These are phyloP conservation scores for Morpho deidamia DNA, from an alignment of 2,888 invertebrate species.

Conservation along the genomic window DNA sequence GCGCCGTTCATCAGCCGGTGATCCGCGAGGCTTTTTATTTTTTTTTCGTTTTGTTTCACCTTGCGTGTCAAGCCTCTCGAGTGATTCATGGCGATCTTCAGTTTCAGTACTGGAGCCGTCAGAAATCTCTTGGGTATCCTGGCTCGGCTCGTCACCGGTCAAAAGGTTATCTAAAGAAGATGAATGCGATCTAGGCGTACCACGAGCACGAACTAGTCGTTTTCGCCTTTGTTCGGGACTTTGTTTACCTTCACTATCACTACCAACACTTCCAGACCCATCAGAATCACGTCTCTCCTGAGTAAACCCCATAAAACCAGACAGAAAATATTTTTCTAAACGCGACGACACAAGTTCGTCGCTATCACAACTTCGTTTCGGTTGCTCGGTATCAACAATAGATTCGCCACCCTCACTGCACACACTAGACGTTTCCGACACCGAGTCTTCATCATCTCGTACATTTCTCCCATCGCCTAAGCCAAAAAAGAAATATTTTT, in stretches of 20 bases:
- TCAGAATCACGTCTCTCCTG: constrained; percentile 87
- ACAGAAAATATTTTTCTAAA: constrained; percentile 92
- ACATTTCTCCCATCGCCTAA: constrained; percentile 84
- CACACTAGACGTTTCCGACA: constrained; percentile 91
- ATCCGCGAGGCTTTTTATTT: constrained; percentile 82
- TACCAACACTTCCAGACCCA: constrained; percentile 92
- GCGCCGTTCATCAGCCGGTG: constrained; percentile 80
- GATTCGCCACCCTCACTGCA: constrained; percentile 91
- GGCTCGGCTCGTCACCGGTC: constrained; percentile 78
- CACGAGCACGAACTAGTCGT: constrained; percentile 87
- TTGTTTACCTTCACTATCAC: constrained; percentile 92
- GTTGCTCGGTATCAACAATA: constrained; percentile 78
- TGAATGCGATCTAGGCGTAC: constrained; percentile 89
- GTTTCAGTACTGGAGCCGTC: constrained; percentile 89
- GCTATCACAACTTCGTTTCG: constrained; percentile 78
- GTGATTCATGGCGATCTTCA: constrained; percentile 81
- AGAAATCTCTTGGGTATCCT: constrained; percentile 78
- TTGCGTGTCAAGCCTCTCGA: constrained; percentile 85
- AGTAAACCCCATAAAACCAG: constrained; percentile 90
- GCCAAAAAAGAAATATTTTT: constrained; percentile 94
- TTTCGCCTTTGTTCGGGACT: constrained; percentile 92
- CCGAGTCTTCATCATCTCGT: constrained; percentile 79
- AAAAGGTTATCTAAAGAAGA: constrained; percentile 89
- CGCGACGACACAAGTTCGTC: constrained; percentile 90
- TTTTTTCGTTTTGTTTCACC: constrained; percentile 92